Conservation (phyloP, 1,140 invertebrate genomes). For the Agraylea sexmaculata region DNA sequence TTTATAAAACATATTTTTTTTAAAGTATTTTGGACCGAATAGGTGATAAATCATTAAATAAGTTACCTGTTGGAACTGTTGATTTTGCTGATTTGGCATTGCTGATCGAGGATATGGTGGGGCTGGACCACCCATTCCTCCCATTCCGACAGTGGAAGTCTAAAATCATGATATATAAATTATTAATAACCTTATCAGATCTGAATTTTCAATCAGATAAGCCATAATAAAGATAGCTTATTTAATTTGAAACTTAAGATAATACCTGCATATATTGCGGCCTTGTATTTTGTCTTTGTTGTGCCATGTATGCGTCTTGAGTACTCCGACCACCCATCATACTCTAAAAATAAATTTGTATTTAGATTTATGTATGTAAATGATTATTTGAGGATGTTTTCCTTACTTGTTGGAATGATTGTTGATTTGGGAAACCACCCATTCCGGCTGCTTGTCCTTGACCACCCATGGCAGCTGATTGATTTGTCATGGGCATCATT, state of each 20-base stretch:
- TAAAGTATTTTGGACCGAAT: neutral
- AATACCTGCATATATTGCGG: conserved; percentile 40
- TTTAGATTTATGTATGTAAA: conserved; percentile 2
- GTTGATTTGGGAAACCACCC: conserved; percentile 41
- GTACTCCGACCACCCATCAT: conserved; percentile 37
- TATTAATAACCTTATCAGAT: conserved; percentile 7
- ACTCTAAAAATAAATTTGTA: conserved; percentile 25
- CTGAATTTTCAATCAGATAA: neutral
- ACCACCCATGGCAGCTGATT: conserved; percentile 38
- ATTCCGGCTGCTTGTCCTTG: conserved; percentile 38
- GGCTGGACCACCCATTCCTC: conserved; percentile 48
- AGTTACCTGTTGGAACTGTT: conserved; percentile 47
- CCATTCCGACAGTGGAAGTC: conserved; percentile 57
- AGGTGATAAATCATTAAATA: neutral
- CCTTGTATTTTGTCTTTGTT: conserved; percentile 35
- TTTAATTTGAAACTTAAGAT: conserved; percentile 2
- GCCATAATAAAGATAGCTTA: no score
- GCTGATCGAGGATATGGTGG: conserved; percentile 43
- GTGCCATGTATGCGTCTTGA: conserved; percentile 36
- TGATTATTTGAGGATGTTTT: conserved; percentile 10
- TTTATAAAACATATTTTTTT: neutral
- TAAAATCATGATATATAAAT: conserved; percentile 22
- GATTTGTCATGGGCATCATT: conserved; percentile 35
- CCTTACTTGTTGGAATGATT: conserved; percentile 37
- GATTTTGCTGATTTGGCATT: conserved; percentile 43